Evolutionary conservation across 2,888 invertebrate species (phyloP).

Genomic region (Caradrina kadenii): DNA sequence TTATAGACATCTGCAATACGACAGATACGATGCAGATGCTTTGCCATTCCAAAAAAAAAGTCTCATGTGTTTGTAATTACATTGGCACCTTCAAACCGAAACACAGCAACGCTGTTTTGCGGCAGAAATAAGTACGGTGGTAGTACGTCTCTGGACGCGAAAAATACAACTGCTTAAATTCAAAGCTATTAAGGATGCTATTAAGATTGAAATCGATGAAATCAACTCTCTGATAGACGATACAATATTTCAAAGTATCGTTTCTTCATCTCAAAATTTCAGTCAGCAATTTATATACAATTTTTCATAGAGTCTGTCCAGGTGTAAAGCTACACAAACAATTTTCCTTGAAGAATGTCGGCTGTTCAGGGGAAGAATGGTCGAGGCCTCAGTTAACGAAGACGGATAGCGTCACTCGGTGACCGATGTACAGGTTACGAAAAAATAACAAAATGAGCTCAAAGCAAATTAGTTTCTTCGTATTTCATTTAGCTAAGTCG

Average conservation of each 20-base stretch:
- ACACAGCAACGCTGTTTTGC: too few species aligned
- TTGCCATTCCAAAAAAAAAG: too few species aligned
- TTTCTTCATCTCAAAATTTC: conserved; percentile 55
- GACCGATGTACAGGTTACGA: conserved; percentile 77
- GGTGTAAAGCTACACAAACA: conserved; percentile 71
- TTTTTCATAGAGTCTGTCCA: conserved; percentile 70
- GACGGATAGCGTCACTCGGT: conserved; percentile 76
- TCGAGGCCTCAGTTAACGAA: conserved; percentile 78
- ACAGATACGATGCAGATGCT: too few species aligned
- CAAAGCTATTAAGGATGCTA: too few species aligned
- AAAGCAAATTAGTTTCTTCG: conserved; percentile 66
- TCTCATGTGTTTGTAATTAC: too few species aligned
- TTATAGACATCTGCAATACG: too few species aligned
- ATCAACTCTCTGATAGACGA: neutral
- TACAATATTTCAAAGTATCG: conserved; percentile 20
- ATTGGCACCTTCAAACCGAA: too few species aligned
- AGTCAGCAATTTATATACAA: conserved; percentile 67
- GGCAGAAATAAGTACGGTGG: too few species aligned
- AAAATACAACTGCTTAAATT: too few species aligned
- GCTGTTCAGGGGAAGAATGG: conserved; percentile 71
- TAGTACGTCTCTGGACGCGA: too few species aligned
- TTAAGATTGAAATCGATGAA: neutral
- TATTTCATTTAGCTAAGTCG: conserved; percentile 28
- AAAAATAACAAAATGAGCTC: conserved; percentile 68
- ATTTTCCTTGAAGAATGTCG: conserved; percentile 78